Percentiles rank a stretch among this genome's conserved stretches.
phyloP scores from a whole-genome alignment of 2,797 vertebrate genomes.

The Enteromius radiatus region DNA sequence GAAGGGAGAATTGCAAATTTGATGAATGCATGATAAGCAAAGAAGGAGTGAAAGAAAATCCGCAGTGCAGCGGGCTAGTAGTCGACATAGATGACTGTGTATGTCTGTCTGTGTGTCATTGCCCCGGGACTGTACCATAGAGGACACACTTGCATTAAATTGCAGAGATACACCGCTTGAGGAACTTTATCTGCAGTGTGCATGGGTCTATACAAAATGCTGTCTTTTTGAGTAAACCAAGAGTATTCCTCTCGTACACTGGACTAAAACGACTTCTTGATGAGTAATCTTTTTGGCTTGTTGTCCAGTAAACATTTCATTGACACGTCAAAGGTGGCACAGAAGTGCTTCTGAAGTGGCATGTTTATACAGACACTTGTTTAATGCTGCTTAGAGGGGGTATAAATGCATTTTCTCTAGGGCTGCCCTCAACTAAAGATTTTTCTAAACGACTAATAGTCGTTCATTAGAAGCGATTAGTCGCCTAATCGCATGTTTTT shows the following conservation, averaged over 20 bases:
- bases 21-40: background rate
- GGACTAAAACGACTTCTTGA: background rate
- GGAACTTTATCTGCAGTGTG: constrained; percentile 30
- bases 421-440: background rate
- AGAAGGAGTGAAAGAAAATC: background rate
- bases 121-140: constrained; percentile 45
- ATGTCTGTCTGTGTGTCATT: constrained; percentile 44
- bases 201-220: background rate
- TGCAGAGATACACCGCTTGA: constrained; percentile 20
- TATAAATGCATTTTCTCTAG: background rate
- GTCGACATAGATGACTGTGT: background rate
- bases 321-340: background rate
- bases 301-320: background rate
- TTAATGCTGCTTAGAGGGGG: background rate
- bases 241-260: background rate
- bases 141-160: constrained; percentile 35
- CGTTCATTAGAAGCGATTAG: background rate
- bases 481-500: background rate
- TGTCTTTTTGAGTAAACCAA: background rate
- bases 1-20: background rate
- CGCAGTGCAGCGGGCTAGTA: constrained; percentile 6
- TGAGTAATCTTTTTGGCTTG: background rate
- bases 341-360: background rate
- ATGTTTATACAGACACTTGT: background rate
- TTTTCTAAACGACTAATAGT: background rate